These are phyloP conservation scores for Ursus arctos DNA, from an alignment of 2,113 vertebrate genomes.

Conservation along the genomic window DNA sequence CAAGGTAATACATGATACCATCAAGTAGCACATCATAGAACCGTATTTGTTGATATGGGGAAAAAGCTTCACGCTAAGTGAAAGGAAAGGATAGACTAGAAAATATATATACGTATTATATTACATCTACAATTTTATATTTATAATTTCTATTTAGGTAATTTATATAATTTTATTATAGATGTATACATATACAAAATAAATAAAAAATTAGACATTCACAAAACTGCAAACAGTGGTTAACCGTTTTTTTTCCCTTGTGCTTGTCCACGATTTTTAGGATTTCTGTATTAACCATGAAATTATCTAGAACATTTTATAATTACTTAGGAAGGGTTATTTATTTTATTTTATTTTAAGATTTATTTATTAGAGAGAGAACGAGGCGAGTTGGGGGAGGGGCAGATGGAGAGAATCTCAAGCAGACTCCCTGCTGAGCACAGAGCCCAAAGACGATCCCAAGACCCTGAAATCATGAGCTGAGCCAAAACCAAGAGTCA, in stretches of 20 bases:
- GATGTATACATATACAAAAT: background rate
- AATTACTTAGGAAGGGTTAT: background rate
- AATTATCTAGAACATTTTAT: conserved; percentile 7
- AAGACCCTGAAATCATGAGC: background rate
- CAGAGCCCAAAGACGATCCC: background rate
- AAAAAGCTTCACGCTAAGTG: background rate
- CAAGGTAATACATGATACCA: background rate
- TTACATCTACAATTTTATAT: background rate
- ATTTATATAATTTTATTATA: background rate
- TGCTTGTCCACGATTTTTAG: conserved; percentile 7
- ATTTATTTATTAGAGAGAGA: background rate
- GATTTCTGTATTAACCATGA: background rate
- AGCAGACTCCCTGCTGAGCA: background rate
- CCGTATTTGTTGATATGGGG: background rate
- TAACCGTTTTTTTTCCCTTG: background rate
- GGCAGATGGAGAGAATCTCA: background rate
- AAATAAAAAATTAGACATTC: background rate
- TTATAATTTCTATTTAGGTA: background rate
- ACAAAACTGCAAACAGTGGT: background rate
- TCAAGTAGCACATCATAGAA: background rate
- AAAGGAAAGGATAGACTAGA: background rate
- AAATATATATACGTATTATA: background rate
- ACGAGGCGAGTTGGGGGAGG: background rate
- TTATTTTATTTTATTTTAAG: background rate
- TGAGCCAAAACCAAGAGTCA: background rate